Base-by-base conservation (phyloP, 2,797 vertebrate species). In the Craterocephalus amniculus region DNA sequence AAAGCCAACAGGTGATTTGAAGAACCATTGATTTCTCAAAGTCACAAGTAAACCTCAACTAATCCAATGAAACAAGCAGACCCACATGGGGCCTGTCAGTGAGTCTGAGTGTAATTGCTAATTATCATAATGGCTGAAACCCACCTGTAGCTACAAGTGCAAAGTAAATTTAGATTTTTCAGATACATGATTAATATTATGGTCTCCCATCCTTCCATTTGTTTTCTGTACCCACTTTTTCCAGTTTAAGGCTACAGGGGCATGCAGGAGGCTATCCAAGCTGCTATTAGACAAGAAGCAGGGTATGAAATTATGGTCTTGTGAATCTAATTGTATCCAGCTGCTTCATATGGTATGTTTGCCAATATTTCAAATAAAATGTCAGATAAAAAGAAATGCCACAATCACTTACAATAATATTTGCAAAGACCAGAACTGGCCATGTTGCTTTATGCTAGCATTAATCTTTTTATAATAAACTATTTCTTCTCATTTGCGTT, bases 401-500 rank as follows among this genome's bases (percentile, higher is more conserved):
- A 24, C 26, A 7, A 32, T 38, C 26, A 22, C 6, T 13, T 7
- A 22, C 2, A 18, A 18, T 16, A 64, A 18, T 34, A 52, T 69
- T 63, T 43, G 29, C 24, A 51, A 32, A 67, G 32, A 2, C 0
- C 24, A 4, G 0, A 43, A 35, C 3, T 40, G 7, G 1, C 43
- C 61, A 49, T 36, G 13, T 36, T 67, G 5, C 58, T 73, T 63
- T 26, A 51, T 59, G 40, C 4, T 26, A 58, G 36, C 27, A 49
- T 75, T 27, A 6, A 13, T 75, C 31, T 64, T 16, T 56, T 29
- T 18, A 0, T 60, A 24, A 69, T 49, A 38, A 24, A 20, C 51
- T 24, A 1, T 20, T 51, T 31, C 5, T 3, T 69, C 58, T 74
- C 22, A 5, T 82, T 66, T 58, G 6, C 4, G 35, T 69, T 62